Evolutionary conservation across 2,113 vertebrate species (phyloP).

Genomic region (Cromileptes altivelis): DNA sequence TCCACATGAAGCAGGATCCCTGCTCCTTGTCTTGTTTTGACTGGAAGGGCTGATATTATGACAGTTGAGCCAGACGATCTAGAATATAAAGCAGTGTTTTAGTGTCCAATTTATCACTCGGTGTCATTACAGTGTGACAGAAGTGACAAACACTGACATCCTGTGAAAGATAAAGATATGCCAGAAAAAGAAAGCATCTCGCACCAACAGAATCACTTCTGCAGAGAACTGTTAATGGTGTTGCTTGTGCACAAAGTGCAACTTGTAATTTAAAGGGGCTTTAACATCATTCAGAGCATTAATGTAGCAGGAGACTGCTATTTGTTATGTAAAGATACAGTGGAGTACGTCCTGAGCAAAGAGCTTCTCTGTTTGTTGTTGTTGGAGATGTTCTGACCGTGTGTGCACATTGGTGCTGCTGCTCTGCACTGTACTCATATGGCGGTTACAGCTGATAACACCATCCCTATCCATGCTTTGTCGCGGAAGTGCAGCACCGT

Average conservation of each 20-base stretch:
- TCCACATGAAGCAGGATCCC: constrained; percentile 3
- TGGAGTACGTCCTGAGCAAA: no score
- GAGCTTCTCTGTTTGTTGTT: no score
- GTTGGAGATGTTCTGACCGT: no score
- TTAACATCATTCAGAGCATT: no score
- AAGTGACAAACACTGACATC: background rate
- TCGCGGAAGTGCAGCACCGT: no score
- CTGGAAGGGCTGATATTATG: background rate
- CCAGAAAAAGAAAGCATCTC: no score
- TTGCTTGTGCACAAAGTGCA: background rate
- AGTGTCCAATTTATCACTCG: background rate
- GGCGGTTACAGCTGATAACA: no score
- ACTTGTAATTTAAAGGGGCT: background rate
- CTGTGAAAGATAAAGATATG: background rate
- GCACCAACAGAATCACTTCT: background rate
- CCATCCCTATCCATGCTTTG: no score
- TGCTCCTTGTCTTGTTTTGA: background rate
- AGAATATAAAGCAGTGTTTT: background rate
- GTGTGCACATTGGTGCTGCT: no score
- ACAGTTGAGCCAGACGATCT: background rate
- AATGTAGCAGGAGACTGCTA: no score
- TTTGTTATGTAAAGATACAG: no score
- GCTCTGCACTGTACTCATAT: no score
- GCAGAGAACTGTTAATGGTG: background rate
- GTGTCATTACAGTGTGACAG: background rate